These are phyloP conservation scores for Isotomurus palustris DNA, from an alignment of 2,888 invertebrate species.

Conservation along the genomic window DNA sequence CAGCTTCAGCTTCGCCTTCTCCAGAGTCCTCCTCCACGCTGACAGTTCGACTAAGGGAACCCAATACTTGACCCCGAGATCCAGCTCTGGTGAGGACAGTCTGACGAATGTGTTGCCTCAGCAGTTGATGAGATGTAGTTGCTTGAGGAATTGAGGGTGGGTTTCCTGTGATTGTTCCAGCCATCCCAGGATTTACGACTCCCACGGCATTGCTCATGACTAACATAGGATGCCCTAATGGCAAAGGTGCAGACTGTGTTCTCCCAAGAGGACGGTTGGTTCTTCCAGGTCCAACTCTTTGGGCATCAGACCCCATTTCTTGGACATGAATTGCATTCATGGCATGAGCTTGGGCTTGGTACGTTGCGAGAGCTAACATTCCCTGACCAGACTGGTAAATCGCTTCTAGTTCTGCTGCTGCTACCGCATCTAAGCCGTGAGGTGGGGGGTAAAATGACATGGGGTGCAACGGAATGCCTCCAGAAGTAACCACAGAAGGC, in stretches of 20 bases:
- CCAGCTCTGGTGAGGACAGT: slow-evolving; percentile 67
- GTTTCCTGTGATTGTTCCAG: slow-evolving; percentile 37
- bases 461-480: slow-evolving; percentile 54
- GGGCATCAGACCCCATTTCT: slow-evolving; percentile 22
- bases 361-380: slow-evolving; percentile 39
- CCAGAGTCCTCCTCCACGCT: slow-evolving; percentile 51
- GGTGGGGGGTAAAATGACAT: slow-evolving; percentile 66
- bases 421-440: slow-evolving; percentile 50
- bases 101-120: slow-evolving; percentile 73
- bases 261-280: slow-evolving; percentile 75
- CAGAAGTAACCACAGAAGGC: slow-evolving; percentile 48
- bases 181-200: slow-evolving; percentile 49
- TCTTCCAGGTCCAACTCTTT: slow-evolving; percentile 30
- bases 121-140: slow-evolving; percentile 41
- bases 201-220: slow-evolving; percentile 37
- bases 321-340: slow-evolving; percentile 37
- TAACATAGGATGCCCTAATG: slow-evolving; percentile 82
- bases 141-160: slow-evolving; percentile 47
- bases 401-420: slow-evolving; percentile 44
- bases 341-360: slow-evolving; percentile 48
- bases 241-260: slow-evolving; percentile 89
- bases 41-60: slow-evolving; percentile 54
- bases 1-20: slow-evolving; percentile 46
- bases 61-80: slow-evolving; percentile 48
- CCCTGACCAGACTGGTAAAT: slow-evolving; percentile 51